phyloP scores from a whole-genome alignment of 2,888 invertebrate genomes.

The Itoplectis maculator region DNA sequence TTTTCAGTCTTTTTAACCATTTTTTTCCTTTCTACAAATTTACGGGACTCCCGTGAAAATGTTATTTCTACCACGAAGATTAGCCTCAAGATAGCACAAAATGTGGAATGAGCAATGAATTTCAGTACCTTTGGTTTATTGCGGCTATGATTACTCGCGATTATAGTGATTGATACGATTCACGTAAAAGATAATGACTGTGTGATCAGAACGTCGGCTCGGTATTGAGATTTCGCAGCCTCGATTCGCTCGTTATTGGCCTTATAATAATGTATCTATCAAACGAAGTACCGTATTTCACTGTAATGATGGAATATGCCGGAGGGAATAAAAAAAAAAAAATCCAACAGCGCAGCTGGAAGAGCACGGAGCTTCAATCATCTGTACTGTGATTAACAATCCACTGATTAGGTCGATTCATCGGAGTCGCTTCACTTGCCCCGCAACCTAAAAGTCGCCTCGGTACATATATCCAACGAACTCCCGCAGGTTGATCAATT shows the following conservation, averaged over 20 bases:
- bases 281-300: neutral
- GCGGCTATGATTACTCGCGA: slow-evolving; percentile 1
- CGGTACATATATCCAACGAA: neutral
- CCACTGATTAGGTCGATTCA: slow-evolving; percentile 47
- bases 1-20: neutral
- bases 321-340: slow-evolving; percentile 27
- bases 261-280: neutral
- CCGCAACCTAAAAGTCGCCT: slow-evolving; percentile 17
- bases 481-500: neutral
- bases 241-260: slow-evolving; percentile 30
- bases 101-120: neutral
- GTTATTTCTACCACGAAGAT: neutral
- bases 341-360: neutral
- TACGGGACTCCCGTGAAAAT: neutral
- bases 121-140: neutral
- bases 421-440: slow-evolving; percentile 14
- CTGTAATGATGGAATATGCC: slow-evolving; percentile 16
- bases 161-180: slow-evolving; percentile 3
- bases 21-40: neutral
- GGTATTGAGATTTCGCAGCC: slow-evolving; percentile 47
- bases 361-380: slow-evolving; percentile 25
- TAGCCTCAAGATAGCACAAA: neutral
- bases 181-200: neutral
- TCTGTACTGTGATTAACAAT: slow-evolving; percentile 37
- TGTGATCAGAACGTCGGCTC: neutral